Base-by-base conservation (phyloP, 1,140 invertebrate species). In the Plodia interpunctella region DNA sequence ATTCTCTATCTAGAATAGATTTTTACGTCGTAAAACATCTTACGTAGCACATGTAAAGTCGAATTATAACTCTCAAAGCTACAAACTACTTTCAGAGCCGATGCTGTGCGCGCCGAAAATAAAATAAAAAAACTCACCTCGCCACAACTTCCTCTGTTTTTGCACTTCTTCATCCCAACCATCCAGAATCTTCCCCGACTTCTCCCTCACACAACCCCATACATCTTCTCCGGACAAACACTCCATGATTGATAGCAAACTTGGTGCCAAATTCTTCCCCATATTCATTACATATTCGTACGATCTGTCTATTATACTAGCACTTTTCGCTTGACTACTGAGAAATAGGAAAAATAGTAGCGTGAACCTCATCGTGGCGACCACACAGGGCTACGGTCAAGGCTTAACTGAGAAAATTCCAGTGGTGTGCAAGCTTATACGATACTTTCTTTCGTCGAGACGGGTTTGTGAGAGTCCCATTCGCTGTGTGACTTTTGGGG, bases 201-300 rank as follows among this genome's bases (percentile, higher is more conserved):
- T 83, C 35, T 83, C 76, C 55, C 72, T 80, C 0, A 83, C 78
- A 68, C 86, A 88, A 10, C 49, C 53, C 83, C 81, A 86, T 4
- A 72, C 57, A 0, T 87, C 81, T 0, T 83, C 65, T 5, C 76
- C 73, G 0, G 66, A 71, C 5, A 84, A 65, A 72, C 86, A 87
- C 50, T 85, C 78, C 17, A 80, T 55, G 11, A 88, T 60, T 0
- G 74, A 66, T 74, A 81, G 74, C 5, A 88, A 74, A 76, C 76
- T 83, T 0, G 83, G 80, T 20, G 73, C 81, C 17, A 86, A 61
- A 72, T 65, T 86, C 53, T 79, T 87, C 0, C 83, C 78, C 3
- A 84, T 63, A 74, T 69, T 79, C 62, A 78, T 66, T 10, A 87
- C 70, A 76, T 86, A 88, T 35, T 87, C 78, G 21, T 86, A 88